Base-by-base conservation (phyloP, 2,888 invertebrate species). In the Congeria kusceri region DNA sequence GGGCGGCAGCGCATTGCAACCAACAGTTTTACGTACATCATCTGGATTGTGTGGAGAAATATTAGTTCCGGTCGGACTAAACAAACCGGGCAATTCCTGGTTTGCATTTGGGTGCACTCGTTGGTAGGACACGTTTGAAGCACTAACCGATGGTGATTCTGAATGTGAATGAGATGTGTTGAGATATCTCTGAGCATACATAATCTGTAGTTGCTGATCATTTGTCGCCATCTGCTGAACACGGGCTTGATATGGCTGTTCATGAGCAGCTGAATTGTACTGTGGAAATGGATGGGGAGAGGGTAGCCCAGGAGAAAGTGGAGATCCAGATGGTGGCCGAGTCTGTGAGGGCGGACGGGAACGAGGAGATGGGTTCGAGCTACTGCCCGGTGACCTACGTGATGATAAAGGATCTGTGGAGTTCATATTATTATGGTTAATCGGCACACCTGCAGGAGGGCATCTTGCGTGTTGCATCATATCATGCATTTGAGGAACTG, bases 251-350 rank as follows among this genome's bases (percentile, higher is more conserved):
- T 53, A 25, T 53, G 25, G 13, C 27, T 58, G 58, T 29, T n/a
- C n/a, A n/a, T 20, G n/a, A 13, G n/a, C 58, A n/a, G 58, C 13
- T 13, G 25, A 20, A 9, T 20, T n/a, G 20, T 11, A 25, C 20
- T 20, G 53, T 11, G 53, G 53, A 20, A 23, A 25, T 9, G 13
- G 20, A 9, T 53, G 53, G 1, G 25, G 25, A n/a, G 25, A 32
- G 15, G 62, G 67, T 3, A 68, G 58, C 47, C 56, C 56, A 0
- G 80, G 80, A 9, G 82, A 83, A 20, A 79, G 29, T 11, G 82
- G 70, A 7, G 82, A 73, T 27, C 68, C 79, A 11, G 79, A 79
- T 4, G 82, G 82, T 15, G 78, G 82, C 39, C 82, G 59, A 25
- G 77, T 69, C 11, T 59, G 68, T 11, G 83, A 79, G 5, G 83